These are phyloP conservation scores for Lytechinus pictus DNA, from an alignment of 35 echinoderm and acorn worm species.

Conservation along the genomic window DNA sequence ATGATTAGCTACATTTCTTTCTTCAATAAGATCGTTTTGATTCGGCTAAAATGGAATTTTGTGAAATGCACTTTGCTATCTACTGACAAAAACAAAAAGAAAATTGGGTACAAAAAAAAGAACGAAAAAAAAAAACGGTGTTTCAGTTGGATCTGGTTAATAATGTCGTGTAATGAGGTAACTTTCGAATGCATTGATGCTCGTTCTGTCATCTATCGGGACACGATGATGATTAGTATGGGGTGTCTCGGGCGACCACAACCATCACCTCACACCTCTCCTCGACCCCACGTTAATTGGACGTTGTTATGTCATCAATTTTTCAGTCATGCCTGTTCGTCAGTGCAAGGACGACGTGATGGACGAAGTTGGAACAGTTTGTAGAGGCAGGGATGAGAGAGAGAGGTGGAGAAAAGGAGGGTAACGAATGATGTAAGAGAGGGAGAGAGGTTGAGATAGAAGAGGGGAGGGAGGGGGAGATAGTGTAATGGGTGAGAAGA, in stretches of 20 bases:
- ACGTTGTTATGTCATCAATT: constrained; percentile 59
- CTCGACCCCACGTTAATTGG: constrained; percentile 24
- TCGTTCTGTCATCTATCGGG: not conserved
- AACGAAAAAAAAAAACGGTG: not conserved
- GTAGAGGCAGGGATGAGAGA: not conserved
- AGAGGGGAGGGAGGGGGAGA: not conserved
- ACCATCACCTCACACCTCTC: constrained; percentile 25
- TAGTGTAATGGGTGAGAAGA: not conserved
- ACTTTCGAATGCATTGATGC: not conserved
- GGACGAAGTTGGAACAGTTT: not conserved
- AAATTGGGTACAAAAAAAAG: not conserved
- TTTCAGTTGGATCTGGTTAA: not conserved
- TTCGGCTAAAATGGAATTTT: not conserved
- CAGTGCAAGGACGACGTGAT: not conserved
- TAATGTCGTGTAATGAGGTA: not conserved
- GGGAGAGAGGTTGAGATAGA: not conserved
- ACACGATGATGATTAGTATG: not conserved
- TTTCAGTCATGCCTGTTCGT: constrained; percentile 33
- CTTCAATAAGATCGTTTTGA: not conserved
- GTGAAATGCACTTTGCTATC: not conserved
- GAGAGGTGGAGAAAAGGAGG: not conserved
- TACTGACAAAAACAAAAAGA: not conserved
- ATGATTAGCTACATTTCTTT: not conserved
- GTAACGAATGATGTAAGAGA: not conserved
- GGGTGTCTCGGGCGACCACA: not conserved